Percentiles rank a stretch among this genome's conserved stretches.
Conservation (phyloP, 1,140 invertebrate species). For the Steinernema khuongi region DNA sequence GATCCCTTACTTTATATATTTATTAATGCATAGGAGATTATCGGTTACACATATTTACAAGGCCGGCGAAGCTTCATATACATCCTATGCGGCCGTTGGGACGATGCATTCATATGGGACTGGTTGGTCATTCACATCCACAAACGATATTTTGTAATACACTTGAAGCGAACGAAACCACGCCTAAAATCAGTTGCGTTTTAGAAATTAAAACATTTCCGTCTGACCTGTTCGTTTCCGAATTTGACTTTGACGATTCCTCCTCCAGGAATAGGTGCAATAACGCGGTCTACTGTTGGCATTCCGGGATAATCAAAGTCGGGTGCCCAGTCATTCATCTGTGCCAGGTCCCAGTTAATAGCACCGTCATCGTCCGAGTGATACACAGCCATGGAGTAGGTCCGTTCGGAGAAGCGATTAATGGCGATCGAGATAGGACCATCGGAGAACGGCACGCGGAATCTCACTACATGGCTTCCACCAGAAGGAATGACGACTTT, state of each 20-base stretch:
- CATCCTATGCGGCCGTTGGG: not conserved
- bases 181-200: not conserved
- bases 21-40: no score
- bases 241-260: slow-evolving; percentile 36
- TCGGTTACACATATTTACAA: no score
- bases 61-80: not conserved
- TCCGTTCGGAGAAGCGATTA: slow-evolving; percentile 32
- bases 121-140: slow-evolving; percentile 20
- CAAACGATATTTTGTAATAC: slow-evolving; percentile 28
- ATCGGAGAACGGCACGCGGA: not conserved
- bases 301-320: slow-evolving; percentile 42
- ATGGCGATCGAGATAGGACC: not conserved
- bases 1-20: no score
- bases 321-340: slow-evolving; percentile 31
- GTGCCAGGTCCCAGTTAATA: slow-evolving; percentile 22
- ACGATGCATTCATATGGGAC: slow-evolving; percentile 11
- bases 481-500: slow-evolving; percentile 7
- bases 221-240: slow-evolving; percentile 30
- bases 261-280: slow-evolving; percentile 26
- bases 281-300: slow-evolving; percentile 36
- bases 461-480: not conserved
- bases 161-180: slow-evolving; percentile 34
- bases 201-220: not conserved
- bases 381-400: slow-evolving; percentile 35
- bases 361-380: slow-evolving; percentile 22